These are phyloP conservation scores for Cranoglanis bouderius DNA, from an alignment of 2,113 vertebrate genomes.

Conservation along the genomic window DNA sequence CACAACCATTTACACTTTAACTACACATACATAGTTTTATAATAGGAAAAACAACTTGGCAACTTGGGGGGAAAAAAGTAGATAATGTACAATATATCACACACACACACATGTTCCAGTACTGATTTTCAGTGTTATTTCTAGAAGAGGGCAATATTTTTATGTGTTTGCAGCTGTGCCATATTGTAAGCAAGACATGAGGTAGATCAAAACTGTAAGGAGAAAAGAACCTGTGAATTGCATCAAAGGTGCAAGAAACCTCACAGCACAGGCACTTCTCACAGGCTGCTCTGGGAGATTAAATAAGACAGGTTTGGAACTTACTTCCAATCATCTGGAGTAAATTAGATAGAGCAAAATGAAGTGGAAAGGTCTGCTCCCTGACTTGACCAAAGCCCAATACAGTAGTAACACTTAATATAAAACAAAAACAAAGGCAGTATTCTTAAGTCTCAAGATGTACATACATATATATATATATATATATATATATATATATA, in stretches of 20 bases:
- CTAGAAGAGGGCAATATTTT: neutral
- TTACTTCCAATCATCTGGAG: constrained; percentile 74
- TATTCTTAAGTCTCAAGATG: constrained; percentile 39
- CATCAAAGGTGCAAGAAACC: neutral
- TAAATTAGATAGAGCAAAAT: constrained; percentile 71
- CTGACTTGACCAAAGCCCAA: constrained; percentile 74
- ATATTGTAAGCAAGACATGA: neutral
- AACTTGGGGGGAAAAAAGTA: neutral
- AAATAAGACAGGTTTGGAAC: constrained; percentile 66
- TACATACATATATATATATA: too few species aligned
- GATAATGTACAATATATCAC: neutral
- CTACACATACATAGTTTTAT: neutral
- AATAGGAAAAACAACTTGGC: neutral
- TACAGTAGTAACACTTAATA: constrained; percentile 78
- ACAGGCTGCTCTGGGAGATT: constrained; percentile 61
- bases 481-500: too few species aligned
- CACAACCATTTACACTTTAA: neutral
- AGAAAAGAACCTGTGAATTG: constrained; percentile 1
- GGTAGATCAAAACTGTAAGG: neutral
- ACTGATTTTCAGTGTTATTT: neutral
- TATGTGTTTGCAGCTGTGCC: neutral
- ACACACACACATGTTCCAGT: too few species aligned
- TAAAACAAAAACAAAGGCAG: constrained; percentile 73
- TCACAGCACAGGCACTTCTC: constrained; percentile 49
- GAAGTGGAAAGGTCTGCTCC: constrained; percentile 71